Conservation (phyloP, 2,797 vertebrate species). For the Cuculus canorus region DNA sequence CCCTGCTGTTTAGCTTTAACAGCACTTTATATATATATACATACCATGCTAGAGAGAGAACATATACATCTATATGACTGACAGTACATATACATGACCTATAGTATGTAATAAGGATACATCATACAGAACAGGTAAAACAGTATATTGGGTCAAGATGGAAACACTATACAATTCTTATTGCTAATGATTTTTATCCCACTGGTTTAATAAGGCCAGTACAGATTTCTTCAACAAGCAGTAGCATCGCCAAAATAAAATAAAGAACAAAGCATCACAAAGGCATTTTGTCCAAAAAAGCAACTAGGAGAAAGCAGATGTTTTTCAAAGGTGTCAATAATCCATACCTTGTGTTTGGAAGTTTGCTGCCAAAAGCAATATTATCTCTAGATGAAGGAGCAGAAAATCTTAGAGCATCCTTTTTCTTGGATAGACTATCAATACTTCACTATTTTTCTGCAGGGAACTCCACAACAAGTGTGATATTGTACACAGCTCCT, state of each 20-base stretch:
- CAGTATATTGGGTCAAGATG: neutral
- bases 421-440: neutral
- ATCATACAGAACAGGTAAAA: neutral
- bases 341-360: neutral
- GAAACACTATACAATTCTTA: neutral
- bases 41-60: neutral
- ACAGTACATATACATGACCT: neutral
- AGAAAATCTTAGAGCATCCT: neutral
- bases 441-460: neutral
- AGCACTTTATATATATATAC: neutral
- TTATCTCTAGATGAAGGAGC: neutral
- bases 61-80: neutral
- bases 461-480: neutral
- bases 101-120: neutral
- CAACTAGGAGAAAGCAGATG: neutral
- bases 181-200: neutral
- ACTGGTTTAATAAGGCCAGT: neutral
- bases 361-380: neutral
- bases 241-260: neutral
- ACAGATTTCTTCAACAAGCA: neutral
- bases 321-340: neutral
- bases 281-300: too few species aligned
- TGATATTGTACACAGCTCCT: rapidly evolving
- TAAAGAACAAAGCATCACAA: too few species aligned
- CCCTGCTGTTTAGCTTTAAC: neutral